Conservation (phyloP, 1,140 invertebrate genomes). For the Zaprionus taronus region DNA sequence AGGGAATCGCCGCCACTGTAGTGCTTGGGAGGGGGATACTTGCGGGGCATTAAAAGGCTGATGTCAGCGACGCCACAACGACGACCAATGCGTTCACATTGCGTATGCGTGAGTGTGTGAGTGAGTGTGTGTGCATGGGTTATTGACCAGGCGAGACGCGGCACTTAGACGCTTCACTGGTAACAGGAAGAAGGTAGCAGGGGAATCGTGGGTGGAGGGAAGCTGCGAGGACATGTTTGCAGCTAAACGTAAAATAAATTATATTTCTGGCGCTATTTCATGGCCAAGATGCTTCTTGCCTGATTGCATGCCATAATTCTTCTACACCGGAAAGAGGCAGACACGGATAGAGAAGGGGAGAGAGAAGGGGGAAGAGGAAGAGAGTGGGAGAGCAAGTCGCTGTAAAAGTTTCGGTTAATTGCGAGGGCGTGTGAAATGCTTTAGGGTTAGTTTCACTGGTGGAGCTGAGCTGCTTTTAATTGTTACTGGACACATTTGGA, state of each 20-base stretch:
- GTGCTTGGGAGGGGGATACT: not conserved
- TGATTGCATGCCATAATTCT: slow-evolving; percentile 76
- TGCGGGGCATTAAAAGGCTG: slow-evolving; percentile 53
- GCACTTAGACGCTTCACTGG: slow-evolving; percentile 65
- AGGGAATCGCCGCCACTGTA: slow-evolving; percentile 5
- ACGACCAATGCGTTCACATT: slow-evolving; percentile 33
- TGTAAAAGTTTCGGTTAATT: slow-evolving; percentile 73
- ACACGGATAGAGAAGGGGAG: not conserved
- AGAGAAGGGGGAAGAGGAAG: not conserved
- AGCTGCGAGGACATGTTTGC: slow-evolving; percentile 23
- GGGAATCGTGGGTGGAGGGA: not conserved
- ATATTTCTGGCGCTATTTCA: slow-evolving; percentile 60
- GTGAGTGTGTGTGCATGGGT: not conserved
- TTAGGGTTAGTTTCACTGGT: slow-evolving; percentile 11
- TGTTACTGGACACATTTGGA: slow-evolving; percentile 69
- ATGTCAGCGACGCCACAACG: slow-evolving; percentile 63
- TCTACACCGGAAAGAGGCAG: slow-evolving; percentile 30
- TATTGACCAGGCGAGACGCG: slow-evolving; percentile 49
- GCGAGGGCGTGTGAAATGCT: slow-evolving; percentile 35
- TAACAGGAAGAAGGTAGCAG: not conserved
- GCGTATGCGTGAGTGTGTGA: not conserved
- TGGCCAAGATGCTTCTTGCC: slow-evolving; percentile 56
- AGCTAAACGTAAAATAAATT: slow-evolving; percentile 80
- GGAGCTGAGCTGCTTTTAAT: slow-evolving; percentile 69
- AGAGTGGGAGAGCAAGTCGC: not conserved